phyloP scores from a whole-genome alignment of 2,888 invertebrate genomes.

The Mylabris sibirica region DNA sequence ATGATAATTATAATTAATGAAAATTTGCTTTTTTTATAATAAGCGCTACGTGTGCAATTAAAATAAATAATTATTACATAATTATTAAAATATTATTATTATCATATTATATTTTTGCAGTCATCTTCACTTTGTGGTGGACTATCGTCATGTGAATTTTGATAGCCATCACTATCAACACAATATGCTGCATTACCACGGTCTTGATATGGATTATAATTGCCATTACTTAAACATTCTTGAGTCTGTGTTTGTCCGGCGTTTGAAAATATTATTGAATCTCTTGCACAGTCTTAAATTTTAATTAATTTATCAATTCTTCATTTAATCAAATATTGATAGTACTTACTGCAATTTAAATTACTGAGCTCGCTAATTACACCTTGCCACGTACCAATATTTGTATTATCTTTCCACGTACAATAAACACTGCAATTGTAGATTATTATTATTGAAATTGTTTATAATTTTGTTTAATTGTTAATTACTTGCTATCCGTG shows the following conservation, averaged over 20 bases:
- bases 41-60: conserved; percentile 28
- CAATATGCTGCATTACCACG: conserved; percentile 64
- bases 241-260: conserved; percentile 63
- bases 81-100: conserved; percentile 15
- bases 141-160: conserved; percentile 45
- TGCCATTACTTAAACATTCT: conserved; percentile 66
- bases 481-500: conserved; percentile 65
- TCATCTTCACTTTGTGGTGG: not conserved
- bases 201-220: conserved; percentile 66
- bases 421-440: conserved; percentile 66
- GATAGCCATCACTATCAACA: conserved; percentile 69
- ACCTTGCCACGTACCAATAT: conserved; percentile 66
- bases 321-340: not conserved
- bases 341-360: conserved; percentile 71
- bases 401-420: conserved; percentile 67
- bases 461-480: not conserved
- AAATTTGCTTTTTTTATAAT: conserved; percentile 16
- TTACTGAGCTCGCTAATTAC: conserved; percentile 52
- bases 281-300: conserved; percentile 70
- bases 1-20: too few species aligned
- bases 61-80: not conserved
- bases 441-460: not conserved
- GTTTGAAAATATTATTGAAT: conserved; percentile 64
- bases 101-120: conserved; percentile 6
- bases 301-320: conserved; percentile 10